Conservation (phyloP, 2,888 invertebrate genomes). For the Cyclophora albipunctata region DNA sequence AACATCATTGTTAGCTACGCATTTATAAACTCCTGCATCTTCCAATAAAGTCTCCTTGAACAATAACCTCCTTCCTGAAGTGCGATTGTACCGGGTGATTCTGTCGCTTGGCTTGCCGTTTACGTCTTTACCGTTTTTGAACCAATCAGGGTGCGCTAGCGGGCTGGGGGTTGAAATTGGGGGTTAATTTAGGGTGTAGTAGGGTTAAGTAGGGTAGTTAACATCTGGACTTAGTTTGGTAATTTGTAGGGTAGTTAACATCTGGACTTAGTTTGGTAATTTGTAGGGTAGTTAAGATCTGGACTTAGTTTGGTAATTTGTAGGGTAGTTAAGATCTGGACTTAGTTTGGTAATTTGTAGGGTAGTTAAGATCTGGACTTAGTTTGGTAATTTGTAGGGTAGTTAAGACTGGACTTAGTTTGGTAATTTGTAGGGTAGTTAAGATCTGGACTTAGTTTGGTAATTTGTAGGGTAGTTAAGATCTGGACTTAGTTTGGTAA, state of each 20-base stretch:
- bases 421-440: neutral
- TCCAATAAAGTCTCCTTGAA: constrained; percentile 42
- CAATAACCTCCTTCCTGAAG: constrained; percentile 49
- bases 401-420: neutral
- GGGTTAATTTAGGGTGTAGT: no score
- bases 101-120: constrained; percentile 36
- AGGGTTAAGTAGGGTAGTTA: neutral
- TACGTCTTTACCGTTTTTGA: constrained; percentile 43
- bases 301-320: neutral
- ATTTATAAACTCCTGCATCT: constrained; percentile 51
- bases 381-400: neutral
- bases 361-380: neutral
- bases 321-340: neutral
- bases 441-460: neutral
- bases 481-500: neutral
- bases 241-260: neutral
- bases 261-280: neutral
- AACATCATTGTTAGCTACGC: constrained; percentile 43
- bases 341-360: neutral
- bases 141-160: constrained; percentile 49
- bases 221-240: neutral
- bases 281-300: neutral
- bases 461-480: neutral
- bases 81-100: constrained; percentile 53
- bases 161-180: constrained; percentile 32